phyloP scores from a whole-genome alignment of 2,797 vertebrate genomes.

The Rhinoraja longicauda region DNA sequence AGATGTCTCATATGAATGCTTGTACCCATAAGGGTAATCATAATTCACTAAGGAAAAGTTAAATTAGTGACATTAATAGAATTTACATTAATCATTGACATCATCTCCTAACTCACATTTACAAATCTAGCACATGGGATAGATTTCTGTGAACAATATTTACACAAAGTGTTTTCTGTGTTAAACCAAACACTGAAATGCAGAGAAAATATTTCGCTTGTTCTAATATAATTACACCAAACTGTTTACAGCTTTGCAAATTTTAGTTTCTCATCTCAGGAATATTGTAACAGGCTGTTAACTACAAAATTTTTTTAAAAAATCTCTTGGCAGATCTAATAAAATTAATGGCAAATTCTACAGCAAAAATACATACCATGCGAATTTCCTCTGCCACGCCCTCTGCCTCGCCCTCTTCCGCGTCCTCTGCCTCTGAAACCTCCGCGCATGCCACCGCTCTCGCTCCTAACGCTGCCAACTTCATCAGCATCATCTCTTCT shows the following conservation, averaged over 20 bases:
- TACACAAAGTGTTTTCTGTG: not conserved
- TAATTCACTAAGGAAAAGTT: conserved; percentile 63
- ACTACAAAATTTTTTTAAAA: too few species aligned
- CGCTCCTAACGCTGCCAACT: conserved; percentile 66
- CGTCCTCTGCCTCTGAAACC: conserved; percentile 70
- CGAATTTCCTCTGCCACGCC: conserved; percentile 71
- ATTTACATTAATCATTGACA: conserved; percentile 13
- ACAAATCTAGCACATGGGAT: not conserved
- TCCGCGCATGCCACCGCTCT: conserved; percentile 62
- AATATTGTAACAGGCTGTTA: not conserved
- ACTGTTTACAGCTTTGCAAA: not conserved
- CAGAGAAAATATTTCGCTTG: not conserved
- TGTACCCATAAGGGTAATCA: conserved; percentile 68
- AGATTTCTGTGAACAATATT: not conserved
- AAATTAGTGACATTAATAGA: not conserved
- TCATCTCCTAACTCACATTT: not conserved
- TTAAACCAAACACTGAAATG: not conserved
- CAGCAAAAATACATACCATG: conserved; percentile 49
- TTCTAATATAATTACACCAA: not conserved
- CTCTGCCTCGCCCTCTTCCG: conserved; percentile 78
- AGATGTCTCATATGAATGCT: conserved; percentile 63
- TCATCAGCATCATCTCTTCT: conserved; percentile 74
- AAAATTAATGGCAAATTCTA: not conserved
- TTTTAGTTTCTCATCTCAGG: not conserved
- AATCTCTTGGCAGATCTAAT: too few species aligned